Evolutionary conservation across 2,113 vertebrate species (phyloP).

Genomic region (Pica pica): DNA sequence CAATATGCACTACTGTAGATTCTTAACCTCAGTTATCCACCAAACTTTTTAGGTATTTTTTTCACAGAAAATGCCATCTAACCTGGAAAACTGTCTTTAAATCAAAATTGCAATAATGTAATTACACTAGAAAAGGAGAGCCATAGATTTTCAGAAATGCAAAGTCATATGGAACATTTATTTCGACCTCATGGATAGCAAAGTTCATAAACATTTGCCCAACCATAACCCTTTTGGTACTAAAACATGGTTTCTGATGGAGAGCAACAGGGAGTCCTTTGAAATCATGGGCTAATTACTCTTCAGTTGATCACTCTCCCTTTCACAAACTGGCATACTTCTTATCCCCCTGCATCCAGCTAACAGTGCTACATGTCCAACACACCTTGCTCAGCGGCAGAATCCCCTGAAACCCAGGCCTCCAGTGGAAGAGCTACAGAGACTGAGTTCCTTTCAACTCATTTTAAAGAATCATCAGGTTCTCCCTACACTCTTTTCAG

Average conservation of each 20-base stretch:
- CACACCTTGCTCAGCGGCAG: not conserved
- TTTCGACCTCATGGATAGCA: not conserved
- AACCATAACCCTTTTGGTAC: not conserved
- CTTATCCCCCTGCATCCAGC: not conserved
- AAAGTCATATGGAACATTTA: not conserved
- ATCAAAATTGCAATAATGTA: not conserved
- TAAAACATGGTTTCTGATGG: not conserved
- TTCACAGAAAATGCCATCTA: not conserved
- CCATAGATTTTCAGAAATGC: not conserved
- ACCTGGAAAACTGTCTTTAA: not conserved
- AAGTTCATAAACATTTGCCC: not conserved
- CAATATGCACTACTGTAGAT: not conserved
- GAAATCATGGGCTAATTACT: not conserved
- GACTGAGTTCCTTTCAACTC: not conserved
- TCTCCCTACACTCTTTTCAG: not conserved
- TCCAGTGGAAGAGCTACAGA: not conserved
- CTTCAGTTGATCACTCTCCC: not conserved
- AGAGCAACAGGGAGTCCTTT: not conserved
- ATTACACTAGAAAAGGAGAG: not conserved
- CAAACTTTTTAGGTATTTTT: not conserved
- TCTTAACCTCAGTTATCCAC: not conserved
- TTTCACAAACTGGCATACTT: not conserved
- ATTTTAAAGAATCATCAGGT: not conserved
- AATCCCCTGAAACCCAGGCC: not conserved
- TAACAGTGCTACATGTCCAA: not conserved